phyloP scores from a whole-genome alignment of 2,113 vertebrate species.

The Australoheros scitulus region DNA sequence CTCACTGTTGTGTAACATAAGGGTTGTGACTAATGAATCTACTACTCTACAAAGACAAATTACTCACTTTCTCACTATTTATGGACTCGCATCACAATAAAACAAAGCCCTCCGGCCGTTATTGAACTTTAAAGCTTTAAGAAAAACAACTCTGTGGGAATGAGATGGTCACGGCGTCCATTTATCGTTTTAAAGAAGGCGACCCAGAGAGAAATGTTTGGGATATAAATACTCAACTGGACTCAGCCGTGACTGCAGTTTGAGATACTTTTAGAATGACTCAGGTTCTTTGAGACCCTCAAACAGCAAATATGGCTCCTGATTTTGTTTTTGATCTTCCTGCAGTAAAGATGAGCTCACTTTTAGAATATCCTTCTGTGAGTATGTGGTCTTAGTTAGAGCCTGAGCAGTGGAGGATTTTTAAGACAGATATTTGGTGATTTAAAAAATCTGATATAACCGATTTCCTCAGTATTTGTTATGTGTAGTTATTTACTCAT shows the following conservation, averaged over 20 bases:
- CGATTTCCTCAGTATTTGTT: too few species aligned
- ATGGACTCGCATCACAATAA: too few species aligned
- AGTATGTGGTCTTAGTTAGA: not conserved
- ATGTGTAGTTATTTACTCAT: too few species aligned
- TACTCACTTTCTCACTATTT: too few species aligned
- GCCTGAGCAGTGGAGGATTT: not conserved
- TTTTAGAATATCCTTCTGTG: fast-evolving
- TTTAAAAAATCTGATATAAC: not conserved
- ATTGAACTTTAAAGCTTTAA: too few species aligned
- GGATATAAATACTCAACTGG: too few species aligned
- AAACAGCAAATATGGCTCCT: not conserved
- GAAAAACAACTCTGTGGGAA: too few species aligned
- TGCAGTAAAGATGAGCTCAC: fast-evolving
- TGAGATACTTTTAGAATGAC: not conserved
- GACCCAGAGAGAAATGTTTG: too few species aligned
- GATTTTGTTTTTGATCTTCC: not conserved
- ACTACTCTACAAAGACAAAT: too few species aligned
- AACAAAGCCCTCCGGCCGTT: too few species aligned
- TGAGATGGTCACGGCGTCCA: too few species aligned
- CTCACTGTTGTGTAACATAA: not conserved
- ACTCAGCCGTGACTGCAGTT: not conserved
- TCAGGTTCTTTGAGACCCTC: not conserved
- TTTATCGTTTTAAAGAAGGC: too few species aligned
- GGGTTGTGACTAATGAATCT: not conserved
- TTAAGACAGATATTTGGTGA: not conserved